Conservation (phyloP, 2,113 vertebrate genomes). For the Vicugna pacos region DNA sequence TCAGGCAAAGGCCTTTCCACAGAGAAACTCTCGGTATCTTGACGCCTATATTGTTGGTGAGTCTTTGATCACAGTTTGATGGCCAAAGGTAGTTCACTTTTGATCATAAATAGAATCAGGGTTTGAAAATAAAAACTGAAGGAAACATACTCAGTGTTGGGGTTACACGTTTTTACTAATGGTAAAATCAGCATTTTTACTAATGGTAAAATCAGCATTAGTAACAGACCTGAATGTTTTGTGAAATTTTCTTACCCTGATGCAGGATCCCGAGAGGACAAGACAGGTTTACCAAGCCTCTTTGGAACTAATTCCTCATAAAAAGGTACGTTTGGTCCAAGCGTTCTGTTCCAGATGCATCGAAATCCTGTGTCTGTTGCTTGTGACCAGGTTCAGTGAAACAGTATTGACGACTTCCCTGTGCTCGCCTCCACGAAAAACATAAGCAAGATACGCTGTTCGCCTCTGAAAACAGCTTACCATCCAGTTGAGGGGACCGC, state of each 20-base stretch:
- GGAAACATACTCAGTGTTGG: neutral
- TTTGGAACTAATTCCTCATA: conserved; percentile 97
- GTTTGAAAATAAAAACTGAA: conserved; percentile 38
- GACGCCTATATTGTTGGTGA: conserved; percentile 23
- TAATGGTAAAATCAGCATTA: conserved; percentile 1
- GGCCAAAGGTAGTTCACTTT: neutral
- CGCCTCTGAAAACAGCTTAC: neutral
- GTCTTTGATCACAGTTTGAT: conserved; percentile 53
- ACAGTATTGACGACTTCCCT: neutral
- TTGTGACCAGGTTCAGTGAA: neutral
- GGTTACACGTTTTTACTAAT: neutral
- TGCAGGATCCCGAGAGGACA: conserved; percentile 95
- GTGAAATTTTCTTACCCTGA: conserved; percentile 48
- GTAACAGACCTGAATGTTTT: neutral
- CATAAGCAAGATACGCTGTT: neutral
- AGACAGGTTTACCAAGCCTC: conserved; percentile 97
- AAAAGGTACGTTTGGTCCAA: conserved; percentile 91
- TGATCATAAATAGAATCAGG: conserved; percentile 33
- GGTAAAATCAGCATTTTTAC: neutral
- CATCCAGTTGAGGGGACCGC: neutral
- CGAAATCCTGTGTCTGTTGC: neutral
- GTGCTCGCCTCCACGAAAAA: neutral
- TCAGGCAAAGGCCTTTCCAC: conserved; percentile 37
- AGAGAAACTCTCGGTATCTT: neutral
- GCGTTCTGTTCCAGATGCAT: neutral